A percentile compares a stretch with the other conserved stretches of the same genome.
Evolutionary conservation across 2,888 invertebrate species (phyloP).

Genomic region (Sericinus montela): DNA sequence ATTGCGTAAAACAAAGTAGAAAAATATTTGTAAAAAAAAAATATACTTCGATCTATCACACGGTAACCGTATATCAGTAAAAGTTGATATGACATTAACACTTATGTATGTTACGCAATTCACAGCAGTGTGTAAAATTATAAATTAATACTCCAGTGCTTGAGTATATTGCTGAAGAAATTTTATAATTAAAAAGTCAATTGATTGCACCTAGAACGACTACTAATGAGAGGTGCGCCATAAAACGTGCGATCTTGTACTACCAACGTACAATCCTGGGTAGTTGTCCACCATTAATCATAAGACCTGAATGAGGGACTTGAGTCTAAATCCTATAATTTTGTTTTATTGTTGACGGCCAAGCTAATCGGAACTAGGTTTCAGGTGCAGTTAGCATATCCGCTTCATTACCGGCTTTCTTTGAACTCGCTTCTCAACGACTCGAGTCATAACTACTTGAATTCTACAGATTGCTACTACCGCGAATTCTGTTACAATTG

Average conservation of each 20-base stretch:
- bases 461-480: slow-evolving; percentile 7
- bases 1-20: no score
- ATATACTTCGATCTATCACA: no score
- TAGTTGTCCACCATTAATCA: slow-evolving; percentile 70
- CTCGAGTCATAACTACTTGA: slow-evolving; percentile 2
- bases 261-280: slow-evolving; percentile 54
- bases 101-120: no score
- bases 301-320: slow-evolving; percentile 64
- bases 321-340: slow-evolving; percentile 68
- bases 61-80: no score
- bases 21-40: no score
- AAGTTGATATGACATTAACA: no score
- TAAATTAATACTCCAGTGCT: no score
- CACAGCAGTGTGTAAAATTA: no score
- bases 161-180: no score
- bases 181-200: slow-evolving; percentile 36
- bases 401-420: slow-evolving; percentile 50
- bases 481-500: slow-evolving; percentile 7
- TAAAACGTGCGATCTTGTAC: slow-evolving; percentile 60
- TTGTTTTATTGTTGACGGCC: slow-evolving; percentile 60
- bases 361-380: slow-evolving; percentile 64
- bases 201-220: slow-evolving; percentile 52
- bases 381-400: slow-evolving; percentile 53
- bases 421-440: slow-evolving; percentile 28
- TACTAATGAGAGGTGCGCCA: slow-evolving; percentile 50